phyloP scores from a whole-genome alignment of 1,140 invertebrate species.

The Halyomorpha halys region DNA sequence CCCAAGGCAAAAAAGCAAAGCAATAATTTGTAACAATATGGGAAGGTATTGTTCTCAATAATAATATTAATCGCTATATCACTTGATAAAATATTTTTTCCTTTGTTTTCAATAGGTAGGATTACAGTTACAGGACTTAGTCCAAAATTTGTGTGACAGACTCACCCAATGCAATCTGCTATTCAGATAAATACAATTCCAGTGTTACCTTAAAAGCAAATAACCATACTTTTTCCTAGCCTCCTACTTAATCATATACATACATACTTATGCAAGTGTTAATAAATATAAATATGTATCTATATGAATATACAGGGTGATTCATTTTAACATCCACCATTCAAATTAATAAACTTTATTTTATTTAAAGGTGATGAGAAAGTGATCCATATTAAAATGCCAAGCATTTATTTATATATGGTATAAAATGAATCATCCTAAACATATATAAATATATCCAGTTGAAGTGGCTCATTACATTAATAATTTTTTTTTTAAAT shows the following conservation, averaged over 20 bases:
- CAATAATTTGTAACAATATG: not conserved
- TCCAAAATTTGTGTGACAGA: not conserved
- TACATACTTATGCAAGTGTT: not conserved
- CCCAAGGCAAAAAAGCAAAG: slow-evolving; percentile 17
- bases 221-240: slow-evolving; percentile 3
- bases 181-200: not conserved
- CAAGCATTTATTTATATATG: no score
- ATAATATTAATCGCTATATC: not conserved
- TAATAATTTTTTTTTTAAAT: not conserved
- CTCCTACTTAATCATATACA: slow-evolving; percentile 11
- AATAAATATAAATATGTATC: no score
- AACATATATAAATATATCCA: no score
- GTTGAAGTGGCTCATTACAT: no score
- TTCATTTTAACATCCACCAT: no score
- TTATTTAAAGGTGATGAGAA: no score
- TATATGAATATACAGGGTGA: no score
- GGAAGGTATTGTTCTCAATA: not conserved
- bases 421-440: no score
- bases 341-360: no score
- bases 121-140: not conserved
- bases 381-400: no score
- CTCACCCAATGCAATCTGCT: not conserved
- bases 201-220: slow-evolving; percentile 1
- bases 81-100: slow-evolving; percentile 12
- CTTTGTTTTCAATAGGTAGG: not conserved